These are phyloP conservation scores for Lucifuga dentata DNA, from an alignment of 2,113 vertebrate species.

Conservation along the genomic window DNA sequence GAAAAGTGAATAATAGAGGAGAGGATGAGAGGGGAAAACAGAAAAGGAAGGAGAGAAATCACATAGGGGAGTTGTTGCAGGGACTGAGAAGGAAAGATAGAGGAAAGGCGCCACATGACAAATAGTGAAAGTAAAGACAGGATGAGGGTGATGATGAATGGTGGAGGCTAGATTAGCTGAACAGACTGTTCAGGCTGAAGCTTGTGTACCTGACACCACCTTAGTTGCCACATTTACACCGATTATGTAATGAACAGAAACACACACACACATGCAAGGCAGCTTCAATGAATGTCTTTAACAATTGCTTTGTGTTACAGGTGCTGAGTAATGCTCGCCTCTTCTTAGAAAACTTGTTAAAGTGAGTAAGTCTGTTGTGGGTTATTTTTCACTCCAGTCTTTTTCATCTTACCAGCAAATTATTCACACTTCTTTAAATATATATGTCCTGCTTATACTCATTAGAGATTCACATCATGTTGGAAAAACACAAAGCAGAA, in stretches of 20 bases:
- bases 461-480: no score
- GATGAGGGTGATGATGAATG: neutral
- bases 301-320: constrained; percentile 73
- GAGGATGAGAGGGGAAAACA: neutral
- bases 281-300: constrained; percentile 5
- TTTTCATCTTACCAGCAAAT: neutral
- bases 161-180: no score
- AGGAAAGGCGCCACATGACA: no score
- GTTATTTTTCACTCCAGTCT: neutral
- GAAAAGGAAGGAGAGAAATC: constrained; percentile 2
- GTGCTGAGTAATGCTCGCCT: constrained; percentile 91
- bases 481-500: no score
- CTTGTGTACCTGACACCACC: no score
- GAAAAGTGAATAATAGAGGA: constrained; percentile 2
- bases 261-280: neutral
- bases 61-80: neutral
- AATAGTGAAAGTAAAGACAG: no score
- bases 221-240: no score
- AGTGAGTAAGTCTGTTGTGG: constrained; percentile 78
- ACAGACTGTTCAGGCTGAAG: no score
- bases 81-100: neutral
- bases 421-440: neutral
- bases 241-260: constrained; percentile 3
- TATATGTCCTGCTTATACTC: neutral
- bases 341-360: constrained; percentile 93